phyloP scores from a whole-genome alignment of 2,113 vertebrate species.

The Gavia stellata region DNA sequence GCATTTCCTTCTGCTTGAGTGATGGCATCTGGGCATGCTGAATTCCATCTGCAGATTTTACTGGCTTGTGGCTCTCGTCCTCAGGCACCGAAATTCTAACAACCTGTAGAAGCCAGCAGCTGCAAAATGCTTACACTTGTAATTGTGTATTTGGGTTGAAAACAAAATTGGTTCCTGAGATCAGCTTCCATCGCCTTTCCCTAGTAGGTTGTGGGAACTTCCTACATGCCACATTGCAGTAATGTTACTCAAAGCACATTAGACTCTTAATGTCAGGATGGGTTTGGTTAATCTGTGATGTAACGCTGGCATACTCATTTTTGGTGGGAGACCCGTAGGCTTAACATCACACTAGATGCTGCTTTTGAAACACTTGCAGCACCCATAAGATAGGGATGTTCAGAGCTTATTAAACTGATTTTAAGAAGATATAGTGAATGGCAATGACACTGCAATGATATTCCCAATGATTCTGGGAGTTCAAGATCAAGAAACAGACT shows the following conservation, averaged over 20 bases:
- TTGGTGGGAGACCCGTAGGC: not conserved
- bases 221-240: fast-evolving
- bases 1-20: not conserved
- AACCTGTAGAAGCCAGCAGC: not conserved
- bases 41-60: not conserved
- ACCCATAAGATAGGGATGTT: not conserved
- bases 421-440: not conserved
- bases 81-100: fast-evolving
- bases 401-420: not conserved
- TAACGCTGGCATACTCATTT: fast-evolving
- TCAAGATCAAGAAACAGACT: not conserved
- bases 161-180: not conserved
- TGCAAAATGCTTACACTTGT: fast-evolving
- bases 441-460: not conserved
- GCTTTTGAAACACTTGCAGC: not conserved
- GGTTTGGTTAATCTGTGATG: not conserved
- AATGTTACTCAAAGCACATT: not conserved
- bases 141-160: not conserved
- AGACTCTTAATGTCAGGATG: not conserved
- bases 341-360: too few relatives aligned
- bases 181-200: not conserved
- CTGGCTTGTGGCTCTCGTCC: not conserved
- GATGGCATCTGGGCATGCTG: not conserved
- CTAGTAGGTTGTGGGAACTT: not conserved
- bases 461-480: not conserved